A percentile compares a stretch with the other conserved stretches of the same genome.
phyloP scores from a whole-genome alignment of 2,888 invertebrate species.

The Diarsia rubi region DNA sequence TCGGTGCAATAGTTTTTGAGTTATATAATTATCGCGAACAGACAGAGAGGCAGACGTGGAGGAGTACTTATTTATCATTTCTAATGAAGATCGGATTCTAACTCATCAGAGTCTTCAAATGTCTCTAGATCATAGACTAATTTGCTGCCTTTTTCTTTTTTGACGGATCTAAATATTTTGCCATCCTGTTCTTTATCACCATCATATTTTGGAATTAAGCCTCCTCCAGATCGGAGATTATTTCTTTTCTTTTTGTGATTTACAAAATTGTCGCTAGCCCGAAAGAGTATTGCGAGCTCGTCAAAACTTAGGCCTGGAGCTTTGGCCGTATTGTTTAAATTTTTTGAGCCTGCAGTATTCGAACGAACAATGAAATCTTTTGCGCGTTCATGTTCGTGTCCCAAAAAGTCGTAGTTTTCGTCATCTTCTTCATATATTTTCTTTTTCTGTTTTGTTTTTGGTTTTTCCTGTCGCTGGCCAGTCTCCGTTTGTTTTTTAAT shows the following conservation, averaged over 20 bases:
- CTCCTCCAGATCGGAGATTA: neutral
- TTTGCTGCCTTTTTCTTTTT: neutral
- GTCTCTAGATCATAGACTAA: slow-evolving; percentile 36
- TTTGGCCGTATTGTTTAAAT: no score
- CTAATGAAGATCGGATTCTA: slow-evolving; percentile 5
- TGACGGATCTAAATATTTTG: neutral
- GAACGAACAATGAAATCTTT: neutral
- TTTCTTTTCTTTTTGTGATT: neutral
- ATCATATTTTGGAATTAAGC: no score
- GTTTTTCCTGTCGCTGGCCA: fast-evolving
- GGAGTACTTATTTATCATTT: no score
- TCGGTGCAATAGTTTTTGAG: no score
- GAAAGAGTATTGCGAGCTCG: neutral
- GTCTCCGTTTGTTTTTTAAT: neutral
- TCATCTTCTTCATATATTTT: neutral
- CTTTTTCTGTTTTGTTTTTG: neutral
- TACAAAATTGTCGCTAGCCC: neutral
- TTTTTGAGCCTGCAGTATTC: neutral
- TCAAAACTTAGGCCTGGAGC: neutral
- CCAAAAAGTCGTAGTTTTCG: slow-evolving; percentile 21
- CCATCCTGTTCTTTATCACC: no score
- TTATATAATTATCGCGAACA: no score
- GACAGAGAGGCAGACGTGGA: no score
- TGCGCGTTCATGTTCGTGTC: neutral
- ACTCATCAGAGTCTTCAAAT: neutral